Evolutionary conservation across 2,797 vertebrate genomes (phyloP), one percentile per base, ranked within the genome.

Genomic region (Myiotriccus ornatus): DNA sequence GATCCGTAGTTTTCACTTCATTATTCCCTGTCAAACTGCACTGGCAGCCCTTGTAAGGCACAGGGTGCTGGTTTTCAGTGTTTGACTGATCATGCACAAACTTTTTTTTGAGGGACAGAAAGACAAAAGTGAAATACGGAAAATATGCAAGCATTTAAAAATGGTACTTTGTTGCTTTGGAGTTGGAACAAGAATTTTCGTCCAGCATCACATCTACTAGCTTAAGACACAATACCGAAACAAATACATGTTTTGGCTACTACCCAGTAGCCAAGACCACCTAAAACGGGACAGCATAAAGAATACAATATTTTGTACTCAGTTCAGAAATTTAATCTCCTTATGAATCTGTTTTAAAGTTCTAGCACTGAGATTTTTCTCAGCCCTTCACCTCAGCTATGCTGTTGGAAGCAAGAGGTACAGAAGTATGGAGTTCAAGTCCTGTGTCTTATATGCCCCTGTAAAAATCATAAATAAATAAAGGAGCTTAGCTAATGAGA

Each of bases 391-490:
- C 41, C 8, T 79, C 39, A 67, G 20, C 22, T 50, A 35, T 4
- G 15, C 3, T 4, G 1, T 22, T 62, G 60, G 12, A 87, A 82
- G 22, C 8, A 62, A 89, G 28, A 76, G 10, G 6, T 15, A 10
- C 25, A 75, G 46, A 75, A 79, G 49, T 8, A 67, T 3, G 23
- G 16, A 30, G 41, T 34, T 77, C 15, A 34, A 55, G 3, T 70
- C 18, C 30, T 59, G 43, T 63, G 35, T 41, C 16, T 55, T 43
- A 32, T 4, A 52, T 34, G 10, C 4, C n/a, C 16, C 30, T 34
- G 14, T 55, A 77, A 91, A 89, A 81, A 73, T 25, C 43, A 50
- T 56, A 64, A 84, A 64, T 60, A 90, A 44, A 44, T 37, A 55
- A 78, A 32, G 30, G 15, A 76, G 4, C 22, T 50, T 85, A 16